Evolutionary conservation across 2,113 vertebrate genomes (phyloP).

Genomic region (Turdus rufiventris): DNA sequence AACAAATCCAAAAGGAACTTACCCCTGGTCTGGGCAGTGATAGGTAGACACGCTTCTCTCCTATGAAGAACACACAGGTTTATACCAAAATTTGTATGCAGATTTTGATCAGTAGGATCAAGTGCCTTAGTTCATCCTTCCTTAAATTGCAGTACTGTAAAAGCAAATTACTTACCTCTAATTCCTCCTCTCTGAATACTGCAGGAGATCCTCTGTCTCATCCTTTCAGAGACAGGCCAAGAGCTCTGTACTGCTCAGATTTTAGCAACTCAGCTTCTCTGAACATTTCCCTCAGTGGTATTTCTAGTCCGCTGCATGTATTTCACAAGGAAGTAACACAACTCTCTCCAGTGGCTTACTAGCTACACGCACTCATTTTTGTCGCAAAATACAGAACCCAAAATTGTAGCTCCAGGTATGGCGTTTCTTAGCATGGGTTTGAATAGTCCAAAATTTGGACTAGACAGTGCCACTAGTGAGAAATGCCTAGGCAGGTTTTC

Average conservation of each 20-base stretch:
- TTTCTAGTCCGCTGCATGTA: neutral
- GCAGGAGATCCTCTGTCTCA: neutral
- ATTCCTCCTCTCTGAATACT: neutral
- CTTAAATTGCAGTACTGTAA: neutral
- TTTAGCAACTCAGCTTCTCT: neutral
- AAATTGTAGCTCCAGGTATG: neutral
- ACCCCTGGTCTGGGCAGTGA: constrained; percentile 94
- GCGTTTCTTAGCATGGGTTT: neutral
- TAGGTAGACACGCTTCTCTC: constrained; percentile 92
- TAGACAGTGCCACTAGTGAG: neutral
- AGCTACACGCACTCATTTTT: neutral
- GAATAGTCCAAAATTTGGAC: neutral
- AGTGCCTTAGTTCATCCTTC: neutral
- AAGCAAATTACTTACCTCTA: constrained; percentile 27
- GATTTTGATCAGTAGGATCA: neutral
- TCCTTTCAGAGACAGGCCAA: neutral
- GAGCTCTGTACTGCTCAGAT: neutral
- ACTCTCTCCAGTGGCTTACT: neutral
- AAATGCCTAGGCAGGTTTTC: neutral
- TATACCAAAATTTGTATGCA: constrained; percentile 38
- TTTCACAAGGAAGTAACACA: neutral
- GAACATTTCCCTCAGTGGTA: neutral
- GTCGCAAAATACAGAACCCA: neutral
- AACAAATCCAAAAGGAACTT: constrained; percentile 66
- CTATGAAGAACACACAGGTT: constrained; percentile 76